Base-by-base conservation (phyloP, 1,140 invertebrate genomes). In the Drusus annulatus region DNA sequence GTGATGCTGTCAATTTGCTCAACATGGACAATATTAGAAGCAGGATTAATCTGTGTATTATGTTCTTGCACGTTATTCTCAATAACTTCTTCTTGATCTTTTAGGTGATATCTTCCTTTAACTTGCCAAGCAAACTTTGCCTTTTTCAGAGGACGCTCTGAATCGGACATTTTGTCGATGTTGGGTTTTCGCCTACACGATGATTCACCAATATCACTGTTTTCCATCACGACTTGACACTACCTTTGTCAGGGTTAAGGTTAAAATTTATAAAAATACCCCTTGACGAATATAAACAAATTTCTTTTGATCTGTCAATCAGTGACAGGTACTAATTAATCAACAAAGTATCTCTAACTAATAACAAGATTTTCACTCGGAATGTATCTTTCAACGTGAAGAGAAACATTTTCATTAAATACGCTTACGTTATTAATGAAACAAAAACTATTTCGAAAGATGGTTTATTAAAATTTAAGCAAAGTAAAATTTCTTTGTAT, bases 111-210 rank as follows among this genome's bases (percentile, higher is more conserved):
- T 89, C 91, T 91, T 21, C 91, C 91, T 86, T 93, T 93, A 50
- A 93, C 89, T 89, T 93, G 91, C 92, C 92, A 93, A 58, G 91
- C 88, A 87, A 91, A 92, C 83, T 90, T 87, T 28, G 92, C 92
- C 86, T 93, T 93, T 85, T 93, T 93, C 76, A 92, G 87, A 81
- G 91, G 91, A 86, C 90, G 89, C 81, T 91, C 89, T 75, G 87
- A 86, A 83, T 87, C 89, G 83, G 86, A 85, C 75, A 86, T 84
- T 81, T 84, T 86, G 87, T 89, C 88, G 87, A 87, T 87, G 87
- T 88, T 88, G 87, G 88, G 87, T 86, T 88, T 87, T 85, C 86
- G 87, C 84, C 87, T 89, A 85, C 87, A 86, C 74, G 89, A 88
- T 62, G 88, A 86, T 78, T 88, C 87, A 74, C 85, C 87, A 76